Evolutionary conservation across 1,140 invertebrate species (phyloP).

Genomic region (Bradysia coprophila): DNA sequence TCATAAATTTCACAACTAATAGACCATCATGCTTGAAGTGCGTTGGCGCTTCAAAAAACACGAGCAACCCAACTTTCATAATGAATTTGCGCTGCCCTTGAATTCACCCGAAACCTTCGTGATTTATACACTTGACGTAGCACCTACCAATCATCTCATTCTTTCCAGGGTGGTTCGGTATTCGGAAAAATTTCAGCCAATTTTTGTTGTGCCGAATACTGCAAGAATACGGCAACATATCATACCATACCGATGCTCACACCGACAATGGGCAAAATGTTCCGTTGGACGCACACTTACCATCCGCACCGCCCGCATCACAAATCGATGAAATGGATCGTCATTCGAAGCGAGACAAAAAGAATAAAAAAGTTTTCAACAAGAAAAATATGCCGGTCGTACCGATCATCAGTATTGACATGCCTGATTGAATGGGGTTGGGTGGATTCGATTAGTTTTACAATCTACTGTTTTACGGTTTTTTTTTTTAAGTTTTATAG

Average conservation of each 20-base stretch:
- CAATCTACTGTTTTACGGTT: too few relatives aligned
- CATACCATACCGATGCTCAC: slow-evolving; percentile 62
- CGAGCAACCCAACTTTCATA: too few relatives aligned
- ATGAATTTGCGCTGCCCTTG: too few relatives aligned
- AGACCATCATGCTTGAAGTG: too few relatives aligned
- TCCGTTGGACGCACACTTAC: slow-evolving; percentile 27
- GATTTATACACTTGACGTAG: too few relatives aligned
- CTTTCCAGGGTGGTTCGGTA: slow-evolving; percentile 92
- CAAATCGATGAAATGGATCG: slow-evolving; percentile 29
- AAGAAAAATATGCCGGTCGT: slow-evolving; percentile 67
- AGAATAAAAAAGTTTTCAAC: slow-evolving; percentile 37
- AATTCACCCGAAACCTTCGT: too few relatives aligned
- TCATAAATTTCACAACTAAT: too few relatives aligned
- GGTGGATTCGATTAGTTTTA: too few relatives aligned
- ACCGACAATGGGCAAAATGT: slow-evolving; percentile 31
- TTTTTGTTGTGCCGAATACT: slow-evolving; percentile 83
- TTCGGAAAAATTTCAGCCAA: slow-evolving; percentile 92
- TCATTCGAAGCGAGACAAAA: slow-evolving; percentile 32
- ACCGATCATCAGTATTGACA: slow-evolving; percentile 71
- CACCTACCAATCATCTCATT: background rate
- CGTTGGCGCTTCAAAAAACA: too few relatives aligned
- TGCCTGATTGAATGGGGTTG: slow-evolving; percentile 79
- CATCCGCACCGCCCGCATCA: too few relatives aligned
- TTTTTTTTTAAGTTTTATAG: too few relatives aligned
- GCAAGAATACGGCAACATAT: slow-evolving; percentile 96